Evolutionary conservation across 2,797 vertebrate species (phyloP).

Genomic region (Sebastes iracundus): DNA sequence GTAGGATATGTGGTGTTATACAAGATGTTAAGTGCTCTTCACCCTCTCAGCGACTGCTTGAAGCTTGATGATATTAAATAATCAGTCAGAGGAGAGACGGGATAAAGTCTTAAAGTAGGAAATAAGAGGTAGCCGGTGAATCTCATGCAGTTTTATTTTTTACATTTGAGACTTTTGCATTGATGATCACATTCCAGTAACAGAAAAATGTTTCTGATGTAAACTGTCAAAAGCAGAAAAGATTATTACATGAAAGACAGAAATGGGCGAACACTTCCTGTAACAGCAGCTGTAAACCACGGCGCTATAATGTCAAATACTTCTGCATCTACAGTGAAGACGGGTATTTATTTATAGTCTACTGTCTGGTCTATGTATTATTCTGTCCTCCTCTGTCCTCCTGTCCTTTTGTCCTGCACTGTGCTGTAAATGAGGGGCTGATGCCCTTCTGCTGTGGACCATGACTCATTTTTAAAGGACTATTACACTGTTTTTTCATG

Average conservation of each 20-base stretch:
- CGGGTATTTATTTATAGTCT: too few species aligned
- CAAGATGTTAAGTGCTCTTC: too few species aligned
- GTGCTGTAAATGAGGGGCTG: background rate
- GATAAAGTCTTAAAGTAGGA: too few species aligned
- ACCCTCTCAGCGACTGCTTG: too few species aligned
- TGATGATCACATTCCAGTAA: too few species aligned
- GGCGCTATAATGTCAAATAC: background rate
- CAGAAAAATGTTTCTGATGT: too few species aligned
- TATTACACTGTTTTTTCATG: background rate
- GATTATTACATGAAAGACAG: background rate
- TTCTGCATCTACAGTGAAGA: background rate
- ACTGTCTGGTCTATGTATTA: background rate
- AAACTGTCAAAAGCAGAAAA: background rate
- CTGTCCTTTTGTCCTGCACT: background rate
- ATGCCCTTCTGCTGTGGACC: background rate
- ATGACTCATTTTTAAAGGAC: background rate
- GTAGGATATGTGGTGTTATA: too few species aligned
- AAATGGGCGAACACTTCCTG: background rate
- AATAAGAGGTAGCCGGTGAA: too few species aligned
- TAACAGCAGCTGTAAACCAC: background rate
- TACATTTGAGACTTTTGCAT: too few species aligned
- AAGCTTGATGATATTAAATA: too few species aligned
- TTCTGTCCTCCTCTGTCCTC: background rate
- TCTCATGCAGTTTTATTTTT: too few species aligned
- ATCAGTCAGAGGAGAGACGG: too few species aligned